Conservation (phyloP, 1,140 invertebrate species). For the Bradysia coprophila region DNA sequence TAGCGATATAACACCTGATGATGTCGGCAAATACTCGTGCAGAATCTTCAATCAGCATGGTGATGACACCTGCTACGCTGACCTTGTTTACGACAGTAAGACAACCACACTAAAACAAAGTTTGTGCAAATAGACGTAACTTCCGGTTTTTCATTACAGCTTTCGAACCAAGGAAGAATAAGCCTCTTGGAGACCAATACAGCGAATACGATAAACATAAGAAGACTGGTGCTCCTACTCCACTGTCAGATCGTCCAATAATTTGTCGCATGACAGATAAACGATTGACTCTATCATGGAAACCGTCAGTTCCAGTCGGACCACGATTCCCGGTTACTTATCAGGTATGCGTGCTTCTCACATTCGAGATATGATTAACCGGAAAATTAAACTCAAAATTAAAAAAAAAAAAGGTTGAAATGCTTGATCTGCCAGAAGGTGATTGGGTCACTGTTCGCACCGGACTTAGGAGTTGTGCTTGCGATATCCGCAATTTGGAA, state of each 20-base stretch:
- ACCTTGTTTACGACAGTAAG: constrained; percentile 67
- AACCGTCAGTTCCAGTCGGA: constrained; percentile 65
- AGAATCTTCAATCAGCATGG: constrained; percentile 70
- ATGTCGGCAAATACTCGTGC: constrained; percentile 67
- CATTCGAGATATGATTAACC: no score
- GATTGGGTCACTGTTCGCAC: constrained; percentile 71
- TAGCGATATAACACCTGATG: constrained; percentile 47
- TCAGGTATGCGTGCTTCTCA: constrained; percentile 29
- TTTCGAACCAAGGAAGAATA: constrained; percentile 45
- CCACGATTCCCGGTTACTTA: constrained; percentile 78
- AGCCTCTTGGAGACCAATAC: constrained; percentile 60
- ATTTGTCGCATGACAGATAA: constrained; percentile 77
- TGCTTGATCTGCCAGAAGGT: constrained; percentile 72
- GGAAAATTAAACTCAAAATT: no score
- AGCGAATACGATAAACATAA: constrained; percentile 67
- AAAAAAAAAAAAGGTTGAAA: constrained; percentile 43
- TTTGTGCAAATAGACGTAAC: no score
- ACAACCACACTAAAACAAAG: background rate
- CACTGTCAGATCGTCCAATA: constrained; percentile 69
- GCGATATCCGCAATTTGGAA: constrained; percentile 64
- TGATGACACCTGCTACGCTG: constrained; percentile 60
- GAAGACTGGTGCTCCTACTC: constrained; percentile 59
- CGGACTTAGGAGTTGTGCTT: constrained; percentile 64
- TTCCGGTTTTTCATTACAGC: constrained; percentile 25
- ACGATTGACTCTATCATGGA: constrained; percentile 74